Evolutionary conservation across 2,113 vertebrate species (phyloP).

Genomic region (Larimichthys polyactis): DNA sequence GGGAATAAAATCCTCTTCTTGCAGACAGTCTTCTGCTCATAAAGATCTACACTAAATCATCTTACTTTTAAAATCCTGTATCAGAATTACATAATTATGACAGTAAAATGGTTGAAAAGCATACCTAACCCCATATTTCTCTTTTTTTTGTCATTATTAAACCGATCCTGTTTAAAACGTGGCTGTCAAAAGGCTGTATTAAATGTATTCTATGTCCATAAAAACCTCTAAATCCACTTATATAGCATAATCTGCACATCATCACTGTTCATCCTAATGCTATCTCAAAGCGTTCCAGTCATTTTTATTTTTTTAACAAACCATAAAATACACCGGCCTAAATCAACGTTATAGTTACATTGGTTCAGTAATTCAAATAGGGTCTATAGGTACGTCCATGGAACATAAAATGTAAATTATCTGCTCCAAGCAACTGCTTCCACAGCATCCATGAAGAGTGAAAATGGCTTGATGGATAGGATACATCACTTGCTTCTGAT

Average conservation of each 20-base stretch:
- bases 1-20: neutral
- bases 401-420: neutral
- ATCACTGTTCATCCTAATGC: neutral
- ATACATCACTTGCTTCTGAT: neutral
- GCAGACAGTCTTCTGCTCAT: neutral
- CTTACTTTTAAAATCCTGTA: conserved; percentile 20
- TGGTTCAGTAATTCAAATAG: neutral
- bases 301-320: neutral
- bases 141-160: conserved; percentile 1
- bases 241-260: neutral
- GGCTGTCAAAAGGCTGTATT: neutral
- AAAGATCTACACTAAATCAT: conserved; percentile 13
- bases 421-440: neutral
- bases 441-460: neutral
- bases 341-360: neutral
- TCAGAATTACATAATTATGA: neutral
- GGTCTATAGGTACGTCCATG: too few species aligned
- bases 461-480: too few species aligned
- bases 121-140: neutral
- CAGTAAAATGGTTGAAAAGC: conserved; percentile 18
- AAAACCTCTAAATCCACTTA: neutral
- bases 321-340: neutral
- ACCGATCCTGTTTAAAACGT: neutral
- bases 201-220: neutral
- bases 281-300: neutral